Percentiles rank a stretch among this genome's conserved stretches.
Evolutionary conservation across 2,797 vertebrate genomes (phyloP).

Genomic region (Ibycter americanus): DNA sequence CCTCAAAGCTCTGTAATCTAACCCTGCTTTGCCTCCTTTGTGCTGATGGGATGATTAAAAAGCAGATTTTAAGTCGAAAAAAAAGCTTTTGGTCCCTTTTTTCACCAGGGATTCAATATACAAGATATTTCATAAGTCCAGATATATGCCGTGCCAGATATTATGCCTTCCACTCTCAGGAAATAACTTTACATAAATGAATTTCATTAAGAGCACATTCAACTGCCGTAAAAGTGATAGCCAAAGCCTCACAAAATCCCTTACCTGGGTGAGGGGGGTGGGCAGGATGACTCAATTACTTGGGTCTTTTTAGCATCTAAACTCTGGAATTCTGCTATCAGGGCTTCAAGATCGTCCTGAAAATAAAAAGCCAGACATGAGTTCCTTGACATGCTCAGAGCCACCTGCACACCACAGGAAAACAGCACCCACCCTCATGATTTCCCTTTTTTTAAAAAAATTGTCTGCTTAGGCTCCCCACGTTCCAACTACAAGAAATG

Average conservation of each 20-base stretch:
- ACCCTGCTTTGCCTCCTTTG: neutral
- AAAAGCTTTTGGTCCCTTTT: neutral
- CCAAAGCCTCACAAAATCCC: neutral
- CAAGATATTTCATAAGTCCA: neutral
- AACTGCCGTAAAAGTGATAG: neutral
- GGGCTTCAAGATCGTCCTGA: slow-evolving; percentile 91
- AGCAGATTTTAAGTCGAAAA: neutral
- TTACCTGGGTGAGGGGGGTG: slow-evolving; percentile 88
- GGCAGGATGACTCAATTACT: slow-evolving; percentile 83
- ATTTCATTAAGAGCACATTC: neutral
- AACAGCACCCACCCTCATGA: accelerated
- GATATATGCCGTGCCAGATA: neutral
- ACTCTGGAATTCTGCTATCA: slow-evolving; percentile 93
- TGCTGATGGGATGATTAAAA: neutral
- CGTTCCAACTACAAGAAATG: neutral
- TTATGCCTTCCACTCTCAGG: too few relatives aligned
- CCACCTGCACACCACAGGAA: neutral
- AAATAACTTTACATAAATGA: neutral
- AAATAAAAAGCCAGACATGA: neutral
- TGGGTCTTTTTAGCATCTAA: slow-evolving; percentile 91
- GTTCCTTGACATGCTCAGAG: neutral
- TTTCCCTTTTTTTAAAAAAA: neutral
- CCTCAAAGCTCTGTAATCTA: neutral
- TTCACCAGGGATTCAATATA: neutral
- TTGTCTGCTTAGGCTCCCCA: neutral